Conservation (phyloP, 2,113 vertebrate species). For the Gobiocypris rarus region DNA sequence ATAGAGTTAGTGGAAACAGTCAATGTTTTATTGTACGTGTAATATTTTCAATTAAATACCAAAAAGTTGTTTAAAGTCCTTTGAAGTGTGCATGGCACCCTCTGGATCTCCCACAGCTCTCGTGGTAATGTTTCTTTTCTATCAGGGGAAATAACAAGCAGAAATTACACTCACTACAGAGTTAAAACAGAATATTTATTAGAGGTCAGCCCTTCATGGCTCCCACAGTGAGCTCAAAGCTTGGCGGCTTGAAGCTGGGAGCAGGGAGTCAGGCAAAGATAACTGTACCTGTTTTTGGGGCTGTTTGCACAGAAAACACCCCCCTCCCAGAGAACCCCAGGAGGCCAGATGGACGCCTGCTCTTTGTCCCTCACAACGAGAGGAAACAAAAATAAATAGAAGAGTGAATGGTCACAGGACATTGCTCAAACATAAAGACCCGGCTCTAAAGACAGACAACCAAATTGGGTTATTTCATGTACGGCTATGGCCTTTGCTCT, state of each 20-base stretch:
- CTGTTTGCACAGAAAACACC: conserved; percentile 68
- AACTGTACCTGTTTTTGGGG: conserved; percentile 57
- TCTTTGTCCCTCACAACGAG: conserved; percentile 61
- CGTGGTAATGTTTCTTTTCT: conserved; percentile 52
- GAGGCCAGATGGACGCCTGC: conserved; percentile 51
- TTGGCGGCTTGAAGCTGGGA: conserved; percentile 16
- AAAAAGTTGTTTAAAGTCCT: conserved; percentile 39
- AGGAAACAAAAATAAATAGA: conserved; percentile 65
- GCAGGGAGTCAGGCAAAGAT: conserved; percentile 53
- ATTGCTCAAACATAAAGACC: conserved; percentile 53
- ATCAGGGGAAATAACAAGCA: conserved; percentile 52
- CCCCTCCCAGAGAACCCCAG: conserved; percentile 42
- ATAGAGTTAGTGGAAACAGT: conserved; percentile 18
- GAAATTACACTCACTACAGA: conserved; percentile 29
- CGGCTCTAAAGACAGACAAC: conserved; percentile 34
- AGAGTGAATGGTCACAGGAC: conserved; percentile 59
- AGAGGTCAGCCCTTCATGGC: conserved; percentile 46
- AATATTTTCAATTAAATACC: conserved; percentile 43
- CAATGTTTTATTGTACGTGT: conserved; percentile 44
- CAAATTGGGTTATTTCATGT: conserved; percentile 42
- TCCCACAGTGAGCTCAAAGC: conserved; percentile 49
- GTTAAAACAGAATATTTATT: conserved; percentile 59
- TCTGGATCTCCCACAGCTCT: conserved; percentile 28
- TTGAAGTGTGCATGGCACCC: conserved; percentile 53
- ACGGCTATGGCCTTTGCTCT: conserved; percentile 44